These are phyloP conservation scores for Allenopithecus nigroviridis DNA, from an alignment of 2,797 vertebrate species.

Conservation along the genomic window DNA sequence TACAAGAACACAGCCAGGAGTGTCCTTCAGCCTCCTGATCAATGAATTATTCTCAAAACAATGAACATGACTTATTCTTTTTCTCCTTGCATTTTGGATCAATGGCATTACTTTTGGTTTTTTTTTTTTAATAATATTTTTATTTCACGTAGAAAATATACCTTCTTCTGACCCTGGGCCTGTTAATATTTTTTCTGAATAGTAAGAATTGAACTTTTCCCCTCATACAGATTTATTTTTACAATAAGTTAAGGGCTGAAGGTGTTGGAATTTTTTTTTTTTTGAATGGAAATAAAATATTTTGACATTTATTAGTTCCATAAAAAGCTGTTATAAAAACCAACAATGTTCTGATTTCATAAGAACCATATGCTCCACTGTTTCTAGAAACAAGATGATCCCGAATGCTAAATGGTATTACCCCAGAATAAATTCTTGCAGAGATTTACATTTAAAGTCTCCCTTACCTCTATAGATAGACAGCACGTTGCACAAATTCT, in stretches of 20 bases:
- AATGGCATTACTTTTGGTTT: neutral
- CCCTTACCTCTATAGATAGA: neutral
- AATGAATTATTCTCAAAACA: rapidly evolving
- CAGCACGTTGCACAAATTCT: neutral
- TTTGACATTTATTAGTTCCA: constrained; percentile 80
- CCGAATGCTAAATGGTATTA: constrained; percentile 67
- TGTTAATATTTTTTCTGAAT: constrained; percentile 57
- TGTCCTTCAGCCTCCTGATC: rapidly evolving
- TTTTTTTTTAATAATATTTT: neutral
- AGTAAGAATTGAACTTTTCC: neutral
- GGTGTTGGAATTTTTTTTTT: constrained; percentile 69
- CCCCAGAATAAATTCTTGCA: constrained; percentile 64
- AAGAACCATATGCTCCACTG: constrained; percentile 77
- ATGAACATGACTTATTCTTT: neutral
- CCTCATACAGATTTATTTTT: constrained; percentile 53
- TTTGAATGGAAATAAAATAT: constrained; percentile 76
- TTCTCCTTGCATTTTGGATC: neutral
- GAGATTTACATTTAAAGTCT: constrained; percentile 69
- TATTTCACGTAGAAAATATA: constrained; percentile 35
- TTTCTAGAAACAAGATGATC: constrained; percentile 72
- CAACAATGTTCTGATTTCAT: constrained; percentile 74
- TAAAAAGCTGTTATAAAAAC: constrained; percentile 77
- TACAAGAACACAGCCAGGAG: rapidly evolving
- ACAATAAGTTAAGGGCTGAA: constrained; percentile 72
- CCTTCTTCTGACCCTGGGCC: neutral